Conservation (phyloP, 2,113 vertebrate genomes). For the Lontra canadensis region DNA sequence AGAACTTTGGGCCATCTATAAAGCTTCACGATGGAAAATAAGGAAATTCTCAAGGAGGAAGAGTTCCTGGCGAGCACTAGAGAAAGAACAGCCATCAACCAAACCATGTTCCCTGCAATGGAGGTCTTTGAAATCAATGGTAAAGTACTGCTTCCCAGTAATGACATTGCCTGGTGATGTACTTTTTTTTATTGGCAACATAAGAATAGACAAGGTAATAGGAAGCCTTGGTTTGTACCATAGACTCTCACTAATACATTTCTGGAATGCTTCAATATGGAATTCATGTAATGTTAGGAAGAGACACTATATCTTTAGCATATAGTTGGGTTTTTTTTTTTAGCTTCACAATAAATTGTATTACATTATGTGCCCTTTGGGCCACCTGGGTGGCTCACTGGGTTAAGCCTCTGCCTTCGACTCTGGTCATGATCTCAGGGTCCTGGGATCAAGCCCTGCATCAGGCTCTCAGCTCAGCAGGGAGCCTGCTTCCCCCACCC, state of each 20-base stretch:
- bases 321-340: not conserved
- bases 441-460: too few relatives aligned
- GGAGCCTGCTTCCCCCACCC: too few relatives aligned
- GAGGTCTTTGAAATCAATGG: slow-evolving; percentile 82
- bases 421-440: too few relatives aligned
- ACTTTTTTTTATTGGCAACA: slow-evolving; percentile 54
- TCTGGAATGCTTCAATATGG: not conserved
- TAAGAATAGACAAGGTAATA: not conserved
- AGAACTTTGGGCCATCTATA: slow-evolving; percentile 64
- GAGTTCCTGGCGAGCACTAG: slow-evolving; percentile 1
- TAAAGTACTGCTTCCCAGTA: slow-evolving; percentile 73
- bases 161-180: not conserved
- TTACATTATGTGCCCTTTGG: not conserved
- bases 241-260: slow-evolving; percentile 31
- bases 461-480: too few relatives aligned
- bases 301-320: not conserved
- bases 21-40: slow-evolving; percentile 70
- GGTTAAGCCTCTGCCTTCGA: too few relatives aligned
- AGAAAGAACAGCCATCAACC: slow-evolving; percentile 53
- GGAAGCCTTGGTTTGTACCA: not conserved
- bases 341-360: not conserved
- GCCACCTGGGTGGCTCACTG: too few relatives aligned
- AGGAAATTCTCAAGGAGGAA: slow-evolving; percentile 55
- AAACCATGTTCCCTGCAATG: slow-evolving; percentile 69
- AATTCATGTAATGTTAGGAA: not conserved